Evolutionary conservation across 2,797 vertebrate genomes (phyloP), one percentile per base, ranked within the genome.

Genomic region (Geotria australis): DNA sequence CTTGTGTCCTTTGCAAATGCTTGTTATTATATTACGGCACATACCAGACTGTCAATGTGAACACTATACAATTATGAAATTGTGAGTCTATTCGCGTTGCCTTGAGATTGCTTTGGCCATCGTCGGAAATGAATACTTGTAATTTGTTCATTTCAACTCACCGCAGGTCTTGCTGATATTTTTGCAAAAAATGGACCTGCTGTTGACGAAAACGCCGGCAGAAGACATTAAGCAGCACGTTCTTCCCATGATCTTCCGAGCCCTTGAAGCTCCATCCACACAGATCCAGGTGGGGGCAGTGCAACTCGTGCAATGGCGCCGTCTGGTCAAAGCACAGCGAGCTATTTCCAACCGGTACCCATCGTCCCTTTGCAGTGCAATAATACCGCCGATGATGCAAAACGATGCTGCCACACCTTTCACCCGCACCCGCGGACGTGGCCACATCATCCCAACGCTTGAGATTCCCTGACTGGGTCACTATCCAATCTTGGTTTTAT

Each of bases 141-240:
- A 38, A 59, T 60, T 57, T 62, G 58, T 45, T 53, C 60, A 6
- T 59, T 64, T 60, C 9, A 46, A 45, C 47, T 11, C 24, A 24
- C 12, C 7, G 66, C 66, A 98, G 91, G 95, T 98, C 69, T 69
- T 96, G 60, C 71, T 98, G 69, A 98, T 98, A 69, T 98, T 98
- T 68, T 69, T 98, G 63, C 91, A 98, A 81, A 98, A 98, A 77
- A 98, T 98, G 91, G 91, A 98, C 64, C 73, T 98, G 10, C 74
- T 98, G 55, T 71, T 98, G 65, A 98, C 88, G 60, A 98, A 94
- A 74, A 98, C 91, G 1, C 91, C 91, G 10, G 48, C 85, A 1
- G 89, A 94, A 59, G 86, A 94, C 64, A 98, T 98, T 64, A 98
- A 91, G 69, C 95, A 80, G 69, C 72, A 77, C 2, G 84, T 98